Conservation (phyloP, 2,888 invertebrate species). For the Eulithis prunata region DNA sequence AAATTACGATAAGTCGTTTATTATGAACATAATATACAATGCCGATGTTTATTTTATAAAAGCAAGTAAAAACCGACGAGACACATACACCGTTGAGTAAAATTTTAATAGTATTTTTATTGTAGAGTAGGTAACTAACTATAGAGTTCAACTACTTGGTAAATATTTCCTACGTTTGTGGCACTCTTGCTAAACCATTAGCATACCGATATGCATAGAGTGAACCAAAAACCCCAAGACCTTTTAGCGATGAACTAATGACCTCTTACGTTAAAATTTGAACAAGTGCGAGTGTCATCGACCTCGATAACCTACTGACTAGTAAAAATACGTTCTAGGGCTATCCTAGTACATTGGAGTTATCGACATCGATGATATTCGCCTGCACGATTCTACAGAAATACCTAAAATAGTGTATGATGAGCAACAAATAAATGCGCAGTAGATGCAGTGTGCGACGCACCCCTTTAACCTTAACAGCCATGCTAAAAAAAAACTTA, state of each 20-base stretch:
- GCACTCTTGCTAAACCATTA: constrained; percentile 13
- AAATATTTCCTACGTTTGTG: constrained; percentile 40
- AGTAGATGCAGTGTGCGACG: constrained; percentile 4
- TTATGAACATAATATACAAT: constrained; percentile 84
- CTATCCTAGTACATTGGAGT: constrained; percentile 18
- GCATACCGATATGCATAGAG: background rate
- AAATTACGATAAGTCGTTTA: constrained; percentile 71
- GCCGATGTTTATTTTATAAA: constrained; percentile 80
- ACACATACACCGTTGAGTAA: constrained; percentile 74
- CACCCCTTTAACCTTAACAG: constrained; percentile 11
- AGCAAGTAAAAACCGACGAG: constrained; percentile 79
- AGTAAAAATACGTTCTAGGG: constrained; percentile 28
- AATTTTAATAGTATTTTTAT: constrained; percentile 59
- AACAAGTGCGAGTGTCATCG: constrained; percentile 18
- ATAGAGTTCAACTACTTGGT: constrained; percentile 55
- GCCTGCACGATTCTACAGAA: background rate
- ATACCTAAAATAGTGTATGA: background rate
- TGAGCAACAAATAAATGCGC: constrained; percentile 34
- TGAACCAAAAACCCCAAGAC: constrained; percentile 9
- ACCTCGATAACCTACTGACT: constrained; percentile 32
- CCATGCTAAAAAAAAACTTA: constrained; percentile 11
- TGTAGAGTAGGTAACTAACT: constrained; percentile 43
- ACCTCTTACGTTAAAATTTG: constrained; percentile 7
- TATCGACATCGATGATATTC: constrained; percentile 26
- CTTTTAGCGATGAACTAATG: constrained; percentile 7